Base-by-base conservation (phyloP, 2,888 invertebrate species). In the Spodoptera littoralis region DNA sequence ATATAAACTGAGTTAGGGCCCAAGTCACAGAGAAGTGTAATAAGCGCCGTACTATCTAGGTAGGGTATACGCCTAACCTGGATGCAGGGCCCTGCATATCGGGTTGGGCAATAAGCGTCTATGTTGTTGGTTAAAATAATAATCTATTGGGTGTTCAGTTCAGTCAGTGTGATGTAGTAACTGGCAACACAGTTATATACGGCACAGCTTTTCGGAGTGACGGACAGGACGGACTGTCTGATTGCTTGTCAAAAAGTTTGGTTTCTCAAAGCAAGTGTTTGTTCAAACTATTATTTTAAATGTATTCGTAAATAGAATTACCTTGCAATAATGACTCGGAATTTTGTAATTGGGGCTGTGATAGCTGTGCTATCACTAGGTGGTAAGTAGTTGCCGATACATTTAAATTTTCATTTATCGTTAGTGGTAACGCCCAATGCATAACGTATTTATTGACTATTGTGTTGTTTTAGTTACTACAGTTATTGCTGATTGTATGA, bases 401-500 rank as follows among this genome's bases (percentile, higher is more conserved):
- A 55, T 55, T 36, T 53, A 54, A 63, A 66, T 65, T 73, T 73
- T 74, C 51, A 65, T 60, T 70, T 52, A 73, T 59, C 56, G 65
- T 70, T 70, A 63, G 49, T 77, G 92, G 88, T 84, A 85, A 92
- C 93, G 93, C 93, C 93, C 92, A 78, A 51, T 71, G 58, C 70
- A 59, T 76, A 80, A 79, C 79, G 80, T 78, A 76, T 81, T 72
- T 79, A 72, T 36, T 36, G 36, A 36, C 36, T 36, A 36, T 57
- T 90, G 51, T 60, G 48, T 68, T 76, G 66, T 79, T 91, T 65
- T 84, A 94, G 93, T 88, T 61, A 77, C 85, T 46, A 77, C 81
- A 60, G 86, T 89, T 73, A 83, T 87, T 63, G 85, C 89, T 1
- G 95, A 95, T 65, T 98, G 98, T 87, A 95, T 95, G 30, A 97